Conservation (phyloP, 2,113 vertebrate species). For the Malurus melanocephalus region DNA sequence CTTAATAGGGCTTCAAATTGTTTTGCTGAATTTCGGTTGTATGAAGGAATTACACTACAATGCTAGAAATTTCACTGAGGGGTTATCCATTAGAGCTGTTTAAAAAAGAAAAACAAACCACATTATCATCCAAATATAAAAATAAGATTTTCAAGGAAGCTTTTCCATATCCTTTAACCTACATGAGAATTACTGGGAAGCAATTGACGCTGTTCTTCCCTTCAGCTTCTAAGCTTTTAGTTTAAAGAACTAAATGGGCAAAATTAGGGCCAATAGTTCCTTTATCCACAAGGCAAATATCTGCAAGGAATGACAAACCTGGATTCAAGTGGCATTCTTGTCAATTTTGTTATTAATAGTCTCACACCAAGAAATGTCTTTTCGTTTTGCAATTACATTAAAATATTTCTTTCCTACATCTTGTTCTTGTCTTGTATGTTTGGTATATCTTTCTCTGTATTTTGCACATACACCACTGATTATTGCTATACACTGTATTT, state of each 20-base stretch:
- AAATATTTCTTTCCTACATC: neutral
- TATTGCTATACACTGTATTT: neutral
- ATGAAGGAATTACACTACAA: neutral
- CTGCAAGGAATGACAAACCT: neutral
- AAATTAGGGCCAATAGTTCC: neutral
- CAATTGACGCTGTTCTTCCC: neutral
- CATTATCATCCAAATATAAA: neutral
- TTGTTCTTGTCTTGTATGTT: neutral
- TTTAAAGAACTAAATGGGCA: neutral
- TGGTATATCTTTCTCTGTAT: neutral
- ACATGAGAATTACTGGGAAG: neutral
- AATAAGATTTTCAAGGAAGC: neutral
- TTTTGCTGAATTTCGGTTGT: neutral
- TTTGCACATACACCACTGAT: neutral
- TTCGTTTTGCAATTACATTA: neutral
- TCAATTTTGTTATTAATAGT: neutral
- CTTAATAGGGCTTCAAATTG: neutral
- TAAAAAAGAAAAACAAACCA: neutral
- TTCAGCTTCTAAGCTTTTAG: neutral
- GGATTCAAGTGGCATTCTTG: neutral
- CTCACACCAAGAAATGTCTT: neutral
- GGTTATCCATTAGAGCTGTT: neutral
- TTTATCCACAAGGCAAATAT: neutral
- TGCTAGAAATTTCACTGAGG: neutral
- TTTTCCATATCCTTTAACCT: neutral